These are phyloP conservation scores for Lomographa bimaculata DNA, from an alignment of 2,888 invertebrate genomes.

Conservation along the genomic window DNA sequence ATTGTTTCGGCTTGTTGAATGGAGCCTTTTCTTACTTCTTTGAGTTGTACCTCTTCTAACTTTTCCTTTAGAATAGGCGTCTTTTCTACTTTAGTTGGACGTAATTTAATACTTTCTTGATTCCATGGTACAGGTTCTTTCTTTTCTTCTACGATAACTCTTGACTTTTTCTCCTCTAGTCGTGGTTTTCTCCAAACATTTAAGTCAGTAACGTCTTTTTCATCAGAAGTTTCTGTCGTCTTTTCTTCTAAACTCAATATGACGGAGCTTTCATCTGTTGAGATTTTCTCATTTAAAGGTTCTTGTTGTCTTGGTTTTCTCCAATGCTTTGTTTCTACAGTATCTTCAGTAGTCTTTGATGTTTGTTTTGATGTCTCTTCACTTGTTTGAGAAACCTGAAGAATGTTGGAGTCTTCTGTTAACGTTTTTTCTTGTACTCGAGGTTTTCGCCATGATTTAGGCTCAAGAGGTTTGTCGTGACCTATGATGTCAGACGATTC, in stretches of 20 bases:
- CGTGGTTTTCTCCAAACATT: conserved; percentile 35
- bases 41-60: conserved; percentile 69
- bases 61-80: conserved; percentile 80
- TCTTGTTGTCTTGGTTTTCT: conserved; percentile 25
- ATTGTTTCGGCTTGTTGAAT: conserved; percentile 59
- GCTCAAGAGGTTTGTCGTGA: conserved; percentile 30
- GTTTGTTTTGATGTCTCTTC: conserved; percentile 20
- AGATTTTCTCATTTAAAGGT: conserved; percentile 1
- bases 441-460: conserved; percentile 56
- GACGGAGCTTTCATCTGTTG: conserved; percentile 6
- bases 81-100: conserved; percentile 84
- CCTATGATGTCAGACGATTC: conserved; percentile 33
- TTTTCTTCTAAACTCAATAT: conserved; percentile 10
- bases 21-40: conserved; percentile 62
- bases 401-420: conserved; percentile 29
- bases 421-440: conserved; percentile 37
- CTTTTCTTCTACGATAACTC: conserved; percentile 41
- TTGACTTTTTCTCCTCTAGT: conserved; percentile 36
- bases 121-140: conserved; percentile 80
- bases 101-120: conserved; percentile 85
- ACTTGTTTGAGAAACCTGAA: conserved; percentile 15
- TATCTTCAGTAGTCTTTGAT: conserved; percentile 10
- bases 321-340: conserved; percentile 21
- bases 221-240: conserved; percentile 19
- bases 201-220: conserved; percentile 19